Evolutionary conservation across 2,888 invertebrate species (phyloP), one percentile per base, ranked within the genome.

Genomic region (Xestia rhomboidea): DNA sequence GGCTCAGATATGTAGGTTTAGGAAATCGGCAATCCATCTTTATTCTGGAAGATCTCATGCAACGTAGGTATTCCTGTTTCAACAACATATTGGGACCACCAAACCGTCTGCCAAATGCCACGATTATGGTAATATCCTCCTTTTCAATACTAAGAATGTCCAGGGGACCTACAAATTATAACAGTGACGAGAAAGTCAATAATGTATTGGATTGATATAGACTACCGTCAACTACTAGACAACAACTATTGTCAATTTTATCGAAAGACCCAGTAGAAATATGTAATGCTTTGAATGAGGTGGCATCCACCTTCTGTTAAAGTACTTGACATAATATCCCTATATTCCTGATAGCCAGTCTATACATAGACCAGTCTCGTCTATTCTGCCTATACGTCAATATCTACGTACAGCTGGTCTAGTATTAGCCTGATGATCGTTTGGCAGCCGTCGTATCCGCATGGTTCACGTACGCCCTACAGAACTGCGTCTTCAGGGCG

Each of bases 381-480:
- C 46, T 66, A 38, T 30, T 49, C 11, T 34, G 21, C 0, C 54
- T 83, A 78, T 54, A 63, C 67, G 41, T 66, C 41, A 34, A 27
- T 74, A 57, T 41, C 41, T 46, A 60, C 38, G 57, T 72, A 44
- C 15, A 38, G 60, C 18, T n/a, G 60, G 46, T 57, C 68, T 66
- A 34, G 83, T 68, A 62, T 76, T 63, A 34, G 66, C 54, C 27
- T 76, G 85, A 67, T 57, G 72, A 27, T 54, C 85, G 67, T 68
- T 83, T 83, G 82, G 82, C 82, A 83, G 44, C 67, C 34, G 38
- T n/a, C 13, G 81, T 77, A 81, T 85, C 85, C 85, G 82, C 82
- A 71, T 81, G 67, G 69, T 54, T 44, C 38, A 38, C 70, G 38
- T 63, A 46, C 72, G 72, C 82, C 82, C 85, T 85, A 70, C 69